These are phyloP conservation scores for Drosophila setosimentum DNA, from an alignment of 2,888 invertebrate genomes.

Conservation along the genomic window DNA sequence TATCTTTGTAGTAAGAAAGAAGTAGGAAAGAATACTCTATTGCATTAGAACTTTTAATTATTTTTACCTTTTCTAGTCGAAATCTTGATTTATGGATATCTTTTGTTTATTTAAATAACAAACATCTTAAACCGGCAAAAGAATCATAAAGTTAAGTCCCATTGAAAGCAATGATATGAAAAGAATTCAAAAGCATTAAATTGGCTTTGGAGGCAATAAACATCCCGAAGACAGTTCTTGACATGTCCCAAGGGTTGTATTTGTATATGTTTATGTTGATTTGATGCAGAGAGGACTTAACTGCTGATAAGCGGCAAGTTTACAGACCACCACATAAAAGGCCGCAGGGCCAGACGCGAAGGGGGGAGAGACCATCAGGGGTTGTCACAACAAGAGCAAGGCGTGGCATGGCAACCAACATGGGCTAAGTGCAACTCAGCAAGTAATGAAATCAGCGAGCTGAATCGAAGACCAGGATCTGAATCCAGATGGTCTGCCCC, in stretches of 20 bases:
- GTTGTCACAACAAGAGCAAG: constrained; percentile 47
- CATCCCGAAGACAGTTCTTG: constrained; percentile 37
- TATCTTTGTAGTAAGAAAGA: not conserved
- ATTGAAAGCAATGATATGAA: constrained; percentile 40
- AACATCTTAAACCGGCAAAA: constrained; percentile 16
- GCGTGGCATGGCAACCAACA: constrained; percentile 46
- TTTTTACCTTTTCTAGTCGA: no score
- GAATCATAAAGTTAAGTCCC: constrained; percentile 31
- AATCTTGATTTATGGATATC: not conserved
- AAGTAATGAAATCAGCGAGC: constrained; percentile 46
- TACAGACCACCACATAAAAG: constrained; percentile 57
- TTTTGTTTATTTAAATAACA: constrained; percentile 36
- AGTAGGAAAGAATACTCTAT: not conserved
- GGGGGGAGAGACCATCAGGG: constrained; percentile 38
- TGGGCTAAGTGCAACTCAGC: constrained; percentile 36
- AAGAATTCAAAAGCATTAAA: constrained; percentile 23
- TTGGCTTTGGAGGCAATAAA: constrained; percentile 59
- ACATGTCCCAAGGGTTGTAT: constrained; percentile 58
- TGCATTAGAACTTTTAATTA: not conserved
- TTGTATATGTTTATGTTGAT: constrained; percentile 74
- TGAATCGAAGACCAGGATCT: constrained; percentile 31
- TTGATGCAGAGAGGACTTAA: constrained; percentile 71
- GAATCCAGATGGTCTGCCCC: constrained; percentile 41
- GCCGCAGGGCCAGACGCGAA: constrained; percentile 14
- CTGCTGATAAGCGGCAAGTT: constrained; percentile 73